Evolutionary conservation across 1,140 invertebrate genomes (phyloP).

Genomic region (Scaptomyza hsui): DNA sequence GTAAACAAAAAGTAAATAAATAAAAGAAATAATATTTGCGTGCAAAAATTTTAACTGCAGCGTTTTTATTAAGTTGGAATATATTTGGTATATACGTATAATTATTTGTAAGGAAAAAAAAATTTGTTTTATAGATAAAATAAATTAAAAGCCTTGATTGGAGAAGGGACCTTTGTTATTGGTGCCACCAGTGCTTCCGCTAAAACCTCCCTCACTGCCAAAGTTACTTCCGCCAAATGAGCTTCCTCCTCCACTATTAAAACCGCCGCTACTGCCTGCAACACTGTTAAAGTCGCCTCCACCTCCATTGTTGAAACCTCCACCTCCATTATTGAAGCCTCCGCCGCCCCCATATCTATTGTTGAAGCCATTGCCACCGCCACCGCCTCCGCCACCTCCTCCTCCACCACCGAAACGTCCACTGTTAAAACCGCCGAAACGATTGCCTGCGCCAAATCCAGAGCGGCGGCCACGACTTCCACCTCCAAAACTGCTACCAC

Average conservation of each 20-base stretch:
- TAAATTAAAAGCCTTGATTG: conserved; percentile 9
- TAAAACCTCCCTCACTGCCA: background rate
- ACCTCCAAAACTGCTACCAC: background rate
- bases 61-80: background rate
- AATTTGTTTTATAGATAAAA: conserved; percentile 2
- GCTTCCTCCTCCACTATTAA: background rate
- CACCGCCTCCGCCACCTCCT: conserved; percentile 8
- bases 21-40: too few relatives aligned
- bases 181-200: background rate
- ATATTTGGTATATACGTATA: too few relatives aligned
- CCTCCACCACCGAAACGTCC: conserved; percentile 8
- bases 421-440: conserved; percentile 4
- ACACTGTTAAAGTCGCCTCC: conserved; percentile 7
- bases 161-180: background rate
- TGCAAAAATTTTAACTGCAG: background rate
- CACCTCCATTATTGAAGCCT: conserved; percentile 28
- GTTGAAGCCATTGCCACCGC: background rate
- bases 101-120: background rate
- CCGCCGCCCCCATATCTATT: background rate
- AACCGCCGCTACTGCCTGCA: conserved; percentile 2
- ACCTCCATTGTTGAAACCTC: conserved; percentile 16
- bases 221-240: background rate
- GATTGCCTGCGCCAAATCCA: background rate
- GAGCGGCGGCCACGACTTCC: background rate
- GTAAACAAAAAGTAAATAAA: too few relatives aligned